These are phyloP conservation scores for Pollachius pollachius DNA, from an alignment of 2,113 vertebrate species.

Conservation along the genomic window DNA sequence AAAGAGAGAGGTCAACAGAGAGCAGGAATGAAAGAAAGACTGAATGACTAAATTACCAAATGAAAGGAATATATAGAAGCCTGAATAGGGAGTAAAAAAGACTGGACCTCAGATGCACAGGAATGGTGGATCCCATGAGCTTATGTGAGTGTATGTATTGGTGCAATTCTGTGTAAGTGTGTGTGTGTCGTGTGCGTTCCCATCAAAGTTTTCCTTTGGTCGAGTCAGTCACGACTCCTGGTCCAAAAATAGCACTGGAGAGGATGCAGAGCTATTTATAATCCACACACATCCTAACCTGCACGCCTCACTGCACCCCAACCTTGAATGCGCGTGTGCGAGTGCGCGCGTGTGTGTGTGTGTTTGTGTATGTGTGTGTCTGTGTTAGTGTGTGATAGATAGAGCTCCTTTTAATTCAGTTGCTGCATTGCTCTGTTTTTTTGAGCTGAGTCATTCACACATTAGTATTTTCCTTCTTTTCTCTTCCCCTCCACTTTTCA, in stretches of 20 bases:
- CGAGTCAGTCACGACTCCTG: conserved; percentile 59
- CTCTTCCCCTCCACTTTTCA: conserved; percentile 17
- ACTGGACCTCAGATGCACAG: too few species aligned
- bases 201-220: conserved; percentile 50
- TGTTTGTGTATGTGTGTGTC: conserved; percentile 21
- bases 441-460: conserved; percentile 56
- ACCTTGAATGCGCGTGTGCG: conserved; percentile 1
- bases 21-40: background rate
- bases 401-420: conserved; percentile 54
- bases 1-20: background rate
- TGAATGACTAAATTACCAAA: background rate
- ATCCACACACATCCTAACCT: conserved; percentile 53
- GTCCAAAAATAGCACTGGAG: conserved; percentile 66
- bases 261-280: conserved; percentile 69
- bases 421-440: conserved; percentile 42
- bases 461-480: conserved; percentile 31
- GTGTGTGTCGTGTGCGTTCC: conserved; percentile 12
- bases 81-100: too few species aligned
- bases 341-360: conserved; percentile 10
- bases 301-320: conserved; percentile 44
- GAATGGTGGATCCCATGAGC: conserved; percentile 11
- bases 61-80: too few species aligned
- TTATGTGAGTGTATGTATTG: background rate
- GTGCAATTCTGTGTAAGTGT: conserved; percentile 2
- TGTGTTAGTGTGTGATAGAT: conserved; percentile 2